Evolutionary conservation across 2,113 vertebrate genomes (phyloP).

Genomic region (Perca fluviatilis): DNA sequence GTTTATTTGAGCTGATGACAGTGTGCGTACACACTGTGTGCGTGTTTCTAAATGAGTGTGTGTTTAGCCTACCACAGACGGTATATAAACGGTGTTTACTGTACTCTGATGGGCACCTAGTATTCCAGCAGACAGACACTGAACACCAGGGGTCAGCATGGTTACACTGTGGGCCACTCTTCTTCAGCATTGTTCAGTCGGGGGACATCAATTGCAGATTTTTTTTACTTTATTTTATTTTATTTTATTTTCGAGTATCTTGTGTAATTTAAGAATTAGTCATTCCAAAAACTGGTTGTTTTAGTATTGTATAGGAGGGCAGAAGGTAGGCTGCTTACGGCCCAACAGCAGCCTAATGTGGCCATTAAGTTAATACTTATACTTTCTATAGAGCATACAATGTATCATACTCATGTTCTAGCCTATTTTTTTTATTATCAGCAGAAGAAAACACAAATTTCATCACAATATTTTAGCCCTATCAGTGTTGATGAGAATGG

Average conservation of each 20-base stretch:
- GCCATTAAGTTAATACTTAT: not conserved
- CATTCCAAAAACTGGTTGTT: not conserved
- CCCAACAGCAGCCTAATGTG: not conserved
- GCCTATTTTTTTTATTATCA: not conserved
- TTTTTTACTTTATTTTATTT: no score
- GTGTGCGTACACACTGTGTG: not conserved
- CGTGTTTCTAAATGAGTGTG: not conserved
- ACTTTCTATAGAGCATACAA: not conserved
- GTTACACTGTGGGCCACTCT: not conserved
- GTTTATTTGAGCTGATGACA: not conserved
- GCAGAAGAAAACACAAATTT: not conserved
- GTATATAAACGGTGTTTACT: no score
- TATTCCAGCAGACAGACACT: not conserved
- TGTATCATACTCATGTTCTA: not conserved
- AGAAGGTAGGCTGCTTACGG: no score
- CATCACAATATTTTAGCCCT: not conserved
- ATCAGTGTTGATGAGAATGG: not conserved
- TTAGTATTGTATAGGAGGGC: not conserved
- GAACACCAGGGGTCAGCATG: not conserved
- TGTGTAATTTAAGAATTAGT: not conserved
- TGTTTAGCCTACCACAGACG: no score
- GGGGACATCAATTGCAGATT: no score
- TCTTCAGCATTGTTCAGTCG: not conserved
- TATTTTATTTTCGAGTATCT: not conserved
- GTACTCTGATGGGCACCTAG: not conserved